Conservation (phyloP, 2,113 vertebrate genomes). For the Chrysemys picta region DNA sequence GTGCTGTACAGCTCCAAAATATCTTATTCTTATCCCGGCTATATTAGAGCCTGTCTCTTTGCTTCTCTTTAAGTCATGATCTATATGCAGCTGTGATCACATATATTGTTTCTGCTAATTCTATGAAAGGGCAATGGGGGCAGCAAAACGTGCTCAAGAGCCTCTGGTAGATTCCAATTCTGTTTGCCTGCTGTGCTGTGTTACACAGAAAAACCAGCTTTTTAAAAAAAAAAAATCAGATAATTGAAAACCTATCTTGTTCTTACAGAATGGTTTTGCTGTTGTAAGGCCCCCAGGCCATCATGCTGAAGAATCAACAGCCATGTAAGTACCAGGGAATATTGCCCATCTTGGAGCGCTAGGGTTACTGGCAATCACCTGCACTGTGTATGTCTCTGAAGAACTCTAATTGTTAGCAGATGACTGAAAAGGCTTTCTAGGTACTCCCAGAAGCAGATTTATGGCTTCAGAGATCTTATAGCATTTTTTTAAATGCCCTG, state of each 20-base stretch:
- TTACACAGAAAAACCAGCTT: slow-evolving; percentile 26
- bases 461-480: slow-evolving; percentile 91
- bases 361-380: slow-evolving; percentile 88
- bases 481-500: slow-evolving; percentile 86
- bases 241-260: slow-evolving; percentile 79
- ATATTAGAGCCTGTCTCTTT: not conserved
- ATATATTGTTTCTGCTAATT: slow-evolving; percentile 54
- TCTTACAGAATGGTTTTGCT: slow-evolving; percentile 88
- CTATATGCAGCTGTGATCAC: slow-evolving; percentile 34
- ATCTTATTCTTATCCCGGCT: not conserved
- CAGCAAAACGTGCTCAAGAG: slow-evolving; percentile 44
- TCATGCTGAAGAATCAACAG: slow-evolving; percentile 86
- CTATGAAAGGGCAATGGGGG: slow-evolving; percentile 27
- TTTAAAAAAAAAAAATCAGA: slow-evolving; percentile 43
- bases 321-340: slow-evolving; percentile 87
- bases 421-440: slow-evolving; percentile 89
- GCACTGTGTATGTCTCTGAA: slow-evolving; percentile 81
- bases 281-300: slow-evolving; percentile 86
- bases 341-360: slow-evolving; percentile 81
- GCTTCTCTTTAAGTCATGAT: slow-evolving; percentile 18
- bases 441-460: slow-evolving; percentile 91
- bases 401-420: slow-evolving; percentile 93
- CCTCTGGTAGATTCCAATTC: slow-evolving; percentile 33
- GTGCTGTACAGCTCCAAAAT: not conserved
- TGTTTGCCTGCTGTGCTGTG: slow-evolving; percentile 45